Conservation (phyloP, 2,113 vertebrate species). For the Lepus timidus region DNA sequence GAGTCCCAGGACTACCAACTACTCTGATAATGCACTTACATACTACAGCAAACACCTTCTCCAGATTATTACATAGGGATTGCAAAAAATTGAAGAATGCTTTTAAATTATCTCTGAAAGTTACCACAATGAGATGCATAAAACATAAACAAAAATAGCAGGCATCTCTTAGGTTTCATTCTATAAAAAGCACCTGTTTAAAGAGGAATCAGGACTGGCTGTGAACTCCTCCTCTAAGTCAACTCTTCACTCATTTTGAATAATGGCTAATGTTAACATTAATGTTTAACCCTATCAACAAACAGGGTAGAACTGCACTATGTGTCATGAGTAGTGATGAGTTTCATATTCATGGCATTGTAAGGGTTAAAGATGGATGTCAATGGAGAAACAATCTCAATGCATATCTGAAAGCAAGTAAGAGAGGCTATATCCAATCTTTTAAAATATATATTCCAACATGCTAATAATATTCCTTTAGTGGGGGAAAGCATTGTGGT, state of each 20-base stretch:
- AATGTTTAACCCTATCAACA: conserved; percentile 9
- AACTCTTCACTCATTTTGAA: conserved; percentile 17
- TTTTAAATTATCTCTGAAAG: conserved; percentile 61
- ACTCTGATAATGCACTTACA: not conserved
- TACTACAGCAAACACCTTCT: not conserved
- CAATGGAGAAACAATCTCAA: conserved; percentile 21
- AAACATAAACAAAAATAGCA: conserved; percentile 38
- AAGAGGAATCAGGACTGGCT: not conserved
- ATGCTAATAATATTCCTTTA: not conserved
- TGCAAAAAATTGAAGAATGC: not conserved
- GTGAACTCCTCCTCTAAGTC: not conserved
- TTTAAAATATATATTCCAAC: conserved; percentile 8
- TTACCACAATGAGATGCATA: conserved; percentile 27
- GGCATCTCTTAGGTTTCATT: not conserved
- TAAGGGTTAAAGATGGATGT: conserved; percentile 11
- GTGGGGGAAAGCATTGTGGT: too few relatives aligned
- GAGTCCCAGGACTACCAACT: not conserved
- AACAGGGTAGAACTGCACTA: not conserved
- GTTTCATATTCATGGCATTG: conserved; percentile 7
- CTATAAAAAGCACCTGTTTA: conserved; percentile 36
- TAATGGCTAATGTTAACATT: conserved; percentile 18
- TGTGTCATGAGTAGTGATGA: not conserved
- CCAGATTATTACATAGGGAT: not conserved
- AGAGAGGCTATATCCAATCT: conserved; percentile 16
- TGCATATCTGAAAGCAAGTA: conserved; percentile 57